Percentiles rank a stretch among this genome's conserved stretches.
phyloP scores from a whole-genome alignment of 2,113 vertebrate species.

The Phainopepla nitens region DNA sequence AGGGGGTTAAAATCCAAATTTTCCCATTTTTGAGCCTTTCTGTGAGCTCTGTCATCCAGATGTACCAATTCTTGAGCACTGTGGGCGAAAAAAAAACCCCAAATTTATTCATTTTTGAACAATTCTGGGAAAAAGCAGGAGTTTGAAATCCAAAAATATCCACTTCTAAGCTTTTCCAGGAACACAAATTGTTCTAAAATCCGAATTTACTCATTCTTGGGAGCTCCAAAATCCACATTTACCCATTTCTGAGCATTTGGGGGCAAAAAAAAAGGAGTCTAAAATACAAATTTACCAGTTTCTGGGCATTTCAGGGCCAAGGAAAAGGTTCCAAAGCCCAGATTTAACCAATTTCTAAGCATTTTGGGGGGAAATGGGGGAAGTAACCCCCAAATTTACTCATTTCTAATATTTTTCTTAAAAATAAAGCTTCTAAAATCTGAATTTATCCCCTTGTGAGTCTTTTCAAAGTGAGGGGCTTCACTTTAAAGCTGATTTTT shows the following conservation, averaged over 20 bases:
- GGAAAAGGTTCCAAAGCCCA: background rate
- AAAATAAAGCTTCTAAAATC: too few species aligned
- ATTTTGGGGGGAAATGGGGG: too few species aligned
- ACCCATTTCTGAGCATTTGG: background rate
- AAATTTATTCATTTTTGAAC: accelerated
- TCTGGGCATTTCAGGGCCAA: background rate
- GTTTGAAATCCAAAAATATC: too few species aligned
- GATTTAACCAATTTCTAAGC: background rate
- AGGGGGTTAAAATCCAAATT: background rate
- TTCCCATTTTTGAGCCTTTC: background rate
- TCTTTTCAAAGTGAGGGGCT: too few species aligned
- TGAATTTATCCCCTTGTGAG: too few species aligned
- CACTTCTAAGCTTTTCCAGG: background rate
- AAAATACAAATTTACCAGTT: background rate
- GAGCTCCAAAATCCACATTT: background rate
- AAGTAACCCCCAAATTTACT: too few species aligned
- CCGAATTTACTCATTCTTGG: background rate
- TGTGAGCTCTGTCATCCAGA: background rate
- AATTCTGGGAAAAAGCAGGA: background rate
- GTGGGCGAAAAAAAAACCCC: background rate
- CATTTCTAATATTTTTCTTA: too few species aligned
- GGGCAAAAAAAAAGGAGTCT: background rate
- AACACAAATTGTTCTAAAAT: background rate
- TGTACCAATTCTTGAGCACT: background rate
- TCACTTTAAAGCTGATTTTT: too few species aligned